phyloP scores from a whole-genome alignment of 2,888 invertebrate species.

The Trachelus troglodyta region DNA sequence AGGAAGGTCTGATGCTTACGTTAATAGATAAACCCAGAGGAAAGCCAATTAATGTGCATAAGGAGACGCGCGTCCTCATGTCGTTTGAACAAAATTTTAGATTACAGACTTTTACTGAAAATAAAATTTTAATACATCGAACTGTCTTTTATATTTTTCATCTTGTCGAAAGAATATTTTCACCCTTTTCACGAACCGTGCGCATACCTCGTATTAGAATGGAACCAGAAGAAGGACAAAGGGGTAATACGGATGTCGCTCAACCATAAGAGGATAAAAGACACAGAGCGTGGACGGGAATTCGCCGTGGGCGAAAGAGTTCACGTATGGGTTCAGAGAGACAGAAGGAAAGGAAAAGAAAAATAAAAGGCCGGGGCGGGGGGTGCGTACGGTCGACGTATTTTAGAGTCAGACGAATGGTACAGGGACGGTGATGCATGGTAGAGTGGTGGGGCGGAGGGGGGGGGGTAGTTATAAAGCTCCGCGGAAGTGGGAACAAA shows the following conservation, averaged over 20 bases:
- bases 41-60: background rate
- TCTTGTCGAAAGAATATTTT: background rate
- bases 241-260: background rate
- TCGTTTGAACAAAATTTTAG: background rate
- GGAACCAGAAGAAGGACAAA: background rate
- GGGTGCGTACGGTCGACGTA: background rate
- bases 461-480: conserved; percentile 36
- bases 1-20: background rate
- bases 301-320: background rate
- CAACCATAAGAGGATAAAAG: background rate
- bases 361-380: background rate
- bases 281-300: background rate
- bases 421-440: background rate
- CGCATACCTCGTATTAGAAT: background rate
- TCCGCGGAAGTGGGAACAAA: conserved; percentile 33
- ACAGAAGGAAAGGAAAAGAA: background rate
- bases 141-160: background rate
- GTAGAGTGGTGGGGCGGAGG: background rate
- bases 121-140: background rate
- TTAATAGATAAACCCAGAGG: background rate
- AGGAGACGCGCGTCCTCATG: background rate
- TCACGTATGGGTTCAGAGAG: background rate
- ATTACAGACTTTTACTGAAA: background rate
- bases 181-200: background rate
- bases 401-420: background rate